Conservation (phyloP, 1,140 invertebrate genomes). For the Ylistrum balloti region DNA sequence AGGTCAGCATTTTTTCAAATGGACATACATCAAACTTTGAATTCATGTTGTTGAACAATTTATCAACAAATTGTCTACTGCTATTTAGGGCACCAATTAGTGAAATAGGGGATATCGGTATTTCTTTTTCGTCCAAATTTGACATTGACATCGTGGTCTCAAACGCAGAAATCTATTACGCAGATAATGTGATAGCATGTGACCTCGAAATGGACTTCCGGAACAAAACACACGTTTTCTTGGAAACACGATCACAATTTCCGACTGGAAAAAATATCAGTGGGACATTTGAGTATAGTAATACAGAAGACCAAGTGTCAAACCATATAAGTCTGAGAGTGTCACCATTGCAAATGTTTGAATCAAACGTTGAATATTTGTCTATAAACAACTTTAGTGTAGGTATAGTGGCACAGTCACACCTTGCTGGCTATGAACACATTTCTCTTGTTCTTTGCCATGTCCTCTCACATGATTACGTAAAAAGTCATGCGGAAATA, state of each 20-base stretch:
- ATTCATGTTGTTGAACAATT: neutral
- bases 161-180: neutral
- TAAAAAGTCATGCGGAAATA: neutral
- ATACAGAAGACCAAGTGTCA: neutral
- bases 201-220: neutral
- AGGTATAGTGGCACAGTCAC: slow-evolving; percentile 45
- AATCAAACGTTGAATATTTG: neutral
- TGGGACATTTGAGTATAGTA: neutral
- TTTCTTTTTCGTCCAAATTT: neutral
- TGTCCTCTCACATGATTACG: neutral
- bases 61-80: neutral
- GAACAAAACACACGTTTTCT: neutral
- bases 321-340: neutral
- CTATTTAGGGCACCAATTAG: neutral
- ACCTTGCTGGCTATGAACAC: slow-evolving; percentile 51
- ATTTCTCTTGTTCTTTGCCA: neutral
- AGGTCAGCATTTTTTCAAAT: neutral
- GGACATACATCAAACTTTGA: neutral
- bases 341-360: neutral
- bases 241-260: neutral
- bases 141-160: neutral
- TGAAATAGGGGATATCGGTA: neutral
- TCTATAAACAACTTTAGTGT: neutral
- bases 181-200: neutral
- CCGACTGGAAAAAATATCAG: neutral